Evolutionary conservation across 2,888 invertebrate species (phyloP).

Genomic region (Cataglyphis cursor): DNA sequence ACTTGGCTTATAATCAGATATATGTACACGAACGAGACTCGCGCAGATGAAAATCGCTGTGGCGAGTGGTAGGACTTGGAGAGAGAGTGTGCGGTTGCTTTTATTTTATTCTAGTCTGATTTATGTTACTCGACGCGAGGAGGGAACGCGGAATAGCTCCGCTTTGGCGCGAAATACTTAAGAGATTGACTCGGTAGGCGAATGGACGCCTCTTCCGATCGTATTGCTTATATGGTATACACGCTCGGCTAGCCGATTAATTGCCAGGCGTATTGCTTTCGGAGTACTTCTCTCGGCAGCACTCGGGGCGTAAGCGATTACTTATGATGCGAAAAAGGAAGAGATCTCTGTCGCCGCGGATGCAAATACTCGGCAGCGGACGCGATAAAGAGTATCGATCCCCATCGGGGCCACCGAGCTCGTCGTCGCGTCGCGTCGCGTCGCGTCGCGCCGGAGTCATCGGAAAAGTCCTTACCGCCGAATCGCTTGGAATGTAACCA

Average conservation of each 20-base stretch:
- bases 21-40: conserved; percentile 14
- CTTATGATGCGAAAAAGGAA: conserved; percentile 53
- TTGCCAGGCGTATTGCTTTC: conserved; percentile 44
- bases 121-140: conserved; percentile 25
- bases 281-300: conserved; percentile 13
- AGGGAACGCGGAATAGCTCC: conserved; percentile 7
- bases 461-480: conserved; percentile 56
- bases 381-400: conserved; percentile 52
- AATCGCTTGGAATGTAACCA: conserved; percentile 73
- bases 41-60: conserved; percentile 34
- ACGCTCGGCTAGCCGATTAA: conserved; percentile 30
- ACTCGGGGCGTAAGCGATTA: conserved; percentile 42
- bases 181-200: conserved; percentile 33
- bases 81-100: conserved; percentile 1
- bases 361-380: conserved; percentile 55
- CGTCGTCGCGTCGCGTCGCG: conserved; percentile 32
- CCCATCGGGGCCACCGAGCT: conserved; percentile 26
- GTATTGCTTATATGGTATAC: conserved; percentile 15
- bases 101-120: conserved; percentile 43
- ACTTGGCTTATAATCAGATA: conserved; percentile 56
- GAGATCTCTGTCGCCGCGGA: conserved; percentile 36
- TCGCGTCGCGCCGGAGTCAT: conserved; percentile 38
- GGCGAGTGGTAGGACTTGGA: conserved; percentile 14
- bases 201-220: conserved; percentile 33
- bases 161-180: conserved; percentile 40